Base-by-base conservation (phyloP, 1,140 invertebrate species). In the Pantala flavescens region DNA sequence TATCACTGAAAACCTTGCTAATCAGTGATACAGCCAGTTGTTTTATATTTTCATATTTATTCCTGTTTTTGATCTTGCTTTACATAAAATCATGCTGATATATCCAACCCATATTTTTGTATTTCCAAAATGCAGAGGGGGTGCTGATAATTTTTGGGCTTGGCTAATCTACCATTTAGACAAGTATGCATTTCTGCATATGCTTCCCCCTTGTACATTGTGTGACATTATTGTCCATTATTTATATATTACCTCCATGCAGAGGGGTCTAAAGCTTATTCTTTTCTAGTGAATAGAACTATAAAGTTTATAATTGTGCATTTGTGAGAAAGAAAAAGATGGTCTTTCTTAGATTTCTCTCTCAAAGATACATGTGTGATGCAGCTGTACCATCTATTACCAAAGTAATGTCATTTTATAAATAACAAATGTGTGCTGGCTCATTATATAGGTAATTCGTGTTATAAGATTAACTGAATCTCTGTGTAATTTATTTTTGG, bases 381-480 rank as follows among this genome's bases (percentile, higher is more conserved):
- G 49, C 14, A 19, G 49, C 49, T 63, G 49, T 63, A 63, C 49
- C 49, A 63, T 63, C 49, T 63, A 21, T 63, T 63, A 63, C 49
- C 49, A 63, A 63, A 63, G 49, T 63, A 63, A 19, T 16, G 49
- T 63, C 49, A 63, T 63, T 63, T 63, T 63, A 63, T 63, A 63
- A 63, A 14, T 63, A 36, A 63, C 49, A 63, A 21, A 63, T 19
- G 49, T 63, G 49, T 63, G 49, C 49, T 63, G 49, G 49, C 49
- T 63, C 49, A 19, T 16, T 63, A 21, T 63, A 63, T 19, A 63
- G n/a, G 14, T 63, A 16, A 16, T 19, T 63, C 49, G 12, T 14
- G 5, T 63, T 21, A 63, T 19, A 63, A 21, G 49, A 63, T 16
- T n/a, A n/a, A n/a, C n/a, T 63, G 49, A 63, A 63, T 63, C 49